These are phyloP conservation scores for Diadumene lineata DNA, from an alignment of 92 coral and sea anemone species.

Conservation along the genomic window DNA sequence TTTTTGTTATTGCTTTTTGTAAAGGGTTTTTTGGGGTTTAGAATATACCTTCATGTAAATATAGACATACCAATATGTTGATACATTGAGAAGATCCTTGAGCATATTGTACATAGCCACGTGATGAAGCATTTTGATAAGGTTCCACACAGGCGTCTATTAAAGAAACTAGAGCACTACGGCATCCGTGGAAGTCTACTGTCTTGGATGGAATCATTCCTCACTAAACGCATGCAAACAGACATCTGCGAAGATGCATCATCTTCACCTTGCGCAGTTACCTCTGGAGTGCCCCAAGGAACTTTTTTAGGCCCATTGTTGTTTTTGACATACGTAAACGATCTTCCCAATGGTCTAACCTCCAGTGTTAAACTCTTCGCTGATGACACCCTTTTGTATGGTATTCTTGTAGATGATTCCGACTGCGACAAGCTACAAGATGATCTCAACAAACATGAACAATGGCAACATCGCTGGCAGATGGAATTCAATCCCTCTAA, in stretches of 20 bases:
- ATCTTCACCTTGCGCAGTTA: conserved; percentile 15
- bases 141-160: conserved; percentile 23
- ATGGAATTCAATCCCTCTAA: conserved; percentile 14
- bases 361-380: background rate
- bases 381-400: background rate
- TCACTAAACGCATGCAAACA: conserved; percentile 22
- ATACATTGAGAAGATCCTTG: background rate
- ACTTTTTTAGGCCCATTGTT: conserved; percentile 13
- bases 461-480: conserved; percentile 13
- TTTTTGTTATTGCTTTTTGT: too few species aligned
- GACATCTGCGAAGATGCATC: conserved; percentile 7
- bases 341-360: background rate
- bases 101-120: conserved; percentile 18
- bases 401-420: background rate
- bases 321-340: background rate
- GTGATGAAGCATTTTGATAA: conserved; percentile 11
- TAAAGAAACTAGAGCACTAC: conserved; percentile 12
- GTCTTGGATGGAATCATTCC: conserved; percentile 9
- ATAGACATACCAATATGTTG: too few species aligned
- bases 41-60: too few species aligned
- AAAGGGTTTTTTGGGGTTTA: too few species aligned
- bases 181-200: conserved; percentile 10
- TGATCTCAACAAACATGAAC: conserved; percentile 4
- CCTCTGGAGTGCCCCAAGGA: conserved; percentile 22
- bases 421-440: conserved; percentile 1